Conservation (phyloP, 2,888 invertebrate genomes). For the Drosophila gaucha region DNA sequence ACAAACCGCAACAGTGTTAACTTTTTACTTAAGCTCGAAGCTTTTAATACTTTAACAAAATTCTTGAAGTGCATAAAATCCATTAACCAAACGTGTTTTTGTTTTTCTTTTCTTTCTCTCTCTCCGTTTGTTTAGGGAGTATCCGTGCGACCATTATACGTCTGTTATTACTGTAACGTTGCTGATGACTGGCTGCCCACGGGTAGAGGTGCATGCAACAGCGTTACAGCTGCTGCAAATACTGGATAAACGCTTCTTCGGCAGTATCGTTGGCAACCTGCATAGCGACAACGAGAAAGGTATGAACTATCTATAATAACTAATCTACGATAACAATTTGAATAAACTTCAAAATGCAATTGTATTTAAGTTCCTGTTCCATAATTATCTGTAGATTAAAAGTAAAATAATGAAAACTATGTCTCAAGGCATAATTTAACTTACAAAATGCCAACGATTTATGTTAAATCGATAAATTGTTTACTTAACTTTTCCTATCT, state of each 20-base stretch:
- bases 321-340: conserved; percentile 1
- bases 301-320: conserved; percentile 84
- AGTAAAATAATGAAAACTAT: no score
- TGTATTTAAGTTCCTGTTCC: neutral
- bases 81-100: conserved; percentile 15
- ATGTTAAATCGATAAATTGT: conserved; percentile 3
- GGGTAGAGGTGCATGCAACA: conserved; percentile 95
- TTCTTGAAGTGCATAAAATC: neutral
- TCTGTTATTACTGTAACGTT: conserved; percentile 98
- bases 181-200: conserved; percentile 97
- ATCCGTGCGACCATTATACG: conserved; percentile 98
- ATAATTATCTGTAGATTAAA: neutral
- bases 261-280: conserved; percentile 88
- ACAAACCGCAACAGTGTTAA: conserved; percentile 5
- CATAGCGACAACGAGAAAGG: conserved; percentile 90
- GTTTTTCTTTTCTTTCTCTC: conserved; percentile 36
- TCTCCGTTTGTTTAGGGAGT: conserved; percentile 89
- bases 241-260: conserved; percentile 97
- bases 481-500: neutral
- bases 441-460: neutral
- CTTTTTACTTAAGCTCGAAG: conserved; percentile 1
- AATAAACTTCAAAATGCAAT: conserved; percentile 15
- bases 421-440: neutral
- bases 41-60: conserved; percentile 1
- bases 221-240: conserved; percentile 97